Evolutionary conservation across 1,140 invertebrate species (phyloP).

Genomic region (Thaumetopoea pityocampa): DNA sequence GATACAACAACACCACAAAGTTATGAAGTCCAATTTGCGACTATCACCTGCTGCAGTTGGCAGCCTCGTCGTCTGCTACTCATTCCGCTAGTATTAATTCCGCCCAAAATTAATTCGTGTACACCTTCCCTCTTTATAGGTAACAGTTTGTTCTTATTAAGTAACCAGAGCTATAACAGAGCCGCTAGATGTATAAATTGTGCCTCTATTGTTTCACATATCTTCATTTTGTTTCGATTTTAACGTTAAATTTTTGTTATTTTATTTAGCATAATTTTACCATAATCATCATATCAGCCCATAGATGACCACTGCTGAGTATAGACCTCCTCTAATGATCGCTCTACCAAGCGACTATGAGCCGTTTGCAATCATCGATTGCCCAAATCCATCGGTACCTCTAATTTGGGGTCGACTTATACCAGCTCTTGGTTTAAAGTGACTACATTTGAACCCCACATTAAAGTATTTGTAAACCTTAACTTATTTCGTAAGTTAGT

Average conservation of each 20-base stretch:
- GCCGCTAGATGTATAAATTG: constrained; percentile 20
- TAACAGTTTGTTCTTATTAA: constrained; percentile 32
- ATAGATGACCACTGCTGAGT: too few relatives aligned
- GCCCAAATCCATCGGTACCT: too few relatives aligned
- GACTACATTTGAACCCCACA: too few relatives aligned
- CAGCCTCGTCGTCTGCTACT: constrained; percentile 20
- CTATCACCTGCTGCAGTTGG: constrained; percentile 11
- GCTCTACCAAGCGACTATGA: too few relatives aligned
- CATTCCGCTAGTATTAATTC: constrained; percentile 33
- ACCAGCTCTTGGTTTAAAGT: too few relatives aligned
- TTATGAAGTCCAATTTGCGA: constrained; percentile 13
- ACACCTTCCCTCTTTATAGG: constrained; percentile 27
- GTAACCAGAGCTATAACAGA: constrained; percentile 21
- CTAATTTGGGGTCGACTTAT: too few relatives aligned
- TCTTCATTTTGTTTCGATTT: constrained; percentile 19
- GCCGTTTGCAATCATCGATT: too few relatives aligned
- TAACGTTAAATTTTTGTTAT: background rate
- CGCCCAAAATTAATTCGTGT: constrained; percentile 23
- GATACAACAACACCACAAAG: constrained; percentile 3
- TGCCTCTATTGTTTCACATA: constrained; percentile 16
- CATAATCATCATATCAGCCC: too few relatives aligned
- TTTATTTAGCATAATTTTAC: background rate
- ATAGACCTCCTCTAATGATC: too few relatives aligned
- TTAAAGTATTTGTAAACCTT: too few relatives aligned
- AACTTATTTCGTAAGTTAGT: too few relatives aligned